Evolutionary conservation across 2,797 vertebrate genomes (phyloP), one percentile per base, ranked within the genome.

Genomic region (Sebastes trivittatus): DNA sequence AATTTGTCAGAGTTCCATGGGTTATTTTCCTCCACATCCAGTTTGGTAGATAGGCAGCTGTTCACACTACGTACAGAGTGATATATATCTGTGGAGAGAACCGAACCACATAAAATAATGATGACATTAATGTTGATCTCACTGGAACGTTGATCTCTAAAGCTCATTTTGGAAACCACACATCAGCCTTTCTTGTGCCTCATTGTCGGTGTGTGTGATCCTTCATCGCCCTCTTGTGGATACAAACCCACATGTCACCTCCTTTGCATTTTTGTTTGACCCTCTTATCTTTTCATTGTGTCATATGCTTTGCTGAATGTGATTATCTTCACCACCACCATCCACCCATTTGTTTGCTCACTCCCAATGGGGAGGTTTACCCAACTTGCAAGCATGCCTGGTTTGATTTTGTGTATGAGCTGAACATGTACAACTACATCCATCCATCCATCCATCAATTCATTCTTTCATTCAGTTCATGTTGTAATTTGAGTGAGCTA

Each of bases 191-290:
- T 36, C 10, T 8, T 46, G 25, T n/a, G 4, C 62, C 29, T 52
- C 23, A 2, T 59, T 23, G 23, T 63, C 36, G 14, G 7, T 49
- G 20, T 78, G 1, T 79, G 1, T 85, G 75, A 70, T 71, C 71
- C 76, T 83, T 68, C 25, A 62, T 55, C 2, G 85, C 93, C 93
- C 90, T 84, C 93, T 91, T 85, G 91, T 91, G 93, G 90, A 70
- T 8, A 20, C 54, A 69, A 61, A 60, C 59, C 29, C 25, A 49
- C 80, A 64, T 78, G 52, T 78, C 73, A 42, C 70, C 68, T 64
- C 64, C 63, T 81, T 60, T 64, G 69, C 64, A 25, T 75, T 71
- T 71, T 74, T 52, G 38, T 90, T 75, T 68, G 71, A 83, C 73
- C 75, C 52, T 18, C 77, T 42, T 64, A 6, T 52, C 70, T 74